phyloP scores from a whole-genome alignment of 2,888 invertebrate species.

The Pachydiplax longipennis region DNA sequence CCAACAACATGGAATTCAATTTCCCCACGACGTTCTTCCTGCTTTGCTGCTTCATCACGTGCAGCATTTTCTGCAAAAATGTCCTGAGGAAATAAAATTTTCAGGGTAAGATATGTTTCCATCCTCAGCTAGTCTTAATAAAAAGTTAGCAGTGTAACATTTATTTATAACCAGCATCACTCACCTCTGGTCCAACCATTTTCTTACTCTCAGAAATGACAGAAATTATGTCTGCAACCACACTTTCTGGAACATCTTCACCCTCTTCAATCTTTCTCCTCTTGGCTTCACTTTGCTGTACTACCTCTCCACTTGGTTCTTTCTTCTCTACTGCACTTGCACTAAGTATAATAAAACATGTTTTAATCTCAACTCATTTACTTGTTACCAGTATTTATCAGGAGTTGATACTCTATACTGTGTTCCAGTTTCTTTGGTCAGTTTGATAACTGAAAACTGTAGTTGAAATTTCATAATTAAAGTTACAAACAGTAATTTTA shows the following conservation, averaged over 20 bases:
- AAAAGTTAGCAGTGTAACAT: no score
- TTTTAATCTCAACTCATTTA: no score
- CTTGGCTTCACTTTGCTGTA: constrained; percentile 42
- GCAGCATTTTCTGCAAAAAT: constrained; percentile 85
- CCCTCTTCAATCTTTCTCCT: constrained; percentile 62
- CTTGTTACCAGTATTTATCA: no score
- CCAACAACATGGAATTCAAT: constrained; percentile 95
- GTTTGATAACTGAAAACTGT: no score
- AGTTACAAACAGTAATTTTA: no score
- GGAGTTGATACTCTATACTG: no score
- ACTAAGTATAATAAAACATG: background rate
- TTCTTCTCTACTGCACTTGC: background rate
- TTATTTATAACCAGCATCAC: constrained; percentile 51
- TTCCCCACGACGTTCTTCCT: constrained; percentile 86
- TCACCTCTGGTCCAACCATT: constrained; percentile 82
- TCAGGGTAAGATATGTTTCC: background rate
- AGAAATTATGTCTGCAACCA: constrained; percentile 81
- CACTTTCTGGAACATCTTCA: constrained; percentile 80
- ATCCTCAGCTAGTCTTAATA: no score
- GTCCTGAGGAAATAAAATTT: constrained; percentile 60
- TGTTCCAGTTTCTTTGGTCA: no score
- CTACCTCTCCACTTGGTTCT: background rate
- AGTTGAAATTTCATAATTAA: no score
- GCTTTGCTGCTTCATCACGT: constrained; percentile 88
- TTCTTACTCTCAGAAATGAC: constrained; percentile 84